These are phyloP conservation scores for Ramphastos sulfuratus DNA, from an alignment of 2,113 vertebrate genomes.

Conservation along the genomic window DNA sequence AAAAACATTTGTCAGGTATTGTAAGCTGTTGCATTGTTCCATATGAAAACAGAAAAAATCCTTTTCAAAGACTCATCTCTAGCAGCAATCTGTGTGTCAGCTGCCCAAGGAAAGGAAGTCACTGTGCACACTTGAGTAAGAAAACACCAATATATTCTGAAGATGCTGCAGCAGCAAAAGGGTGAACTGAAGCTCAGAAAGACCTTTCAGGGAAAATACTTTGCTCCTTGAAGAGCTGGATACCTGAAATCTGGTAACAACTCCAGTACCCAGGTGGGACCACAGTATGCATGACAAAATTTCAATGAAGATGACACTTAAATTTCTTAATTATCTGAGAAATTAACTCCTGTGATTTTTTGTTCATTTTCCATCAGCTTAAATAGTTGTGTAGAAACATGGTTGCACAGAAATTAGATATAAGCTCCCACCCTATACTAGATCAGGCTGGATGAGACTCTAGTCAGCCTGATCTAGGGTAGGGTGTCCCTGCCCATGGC, in stretches of 20 bases:
- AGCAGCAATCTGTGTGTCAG: background rate
- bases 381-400: background rate
- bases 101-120: background rate
- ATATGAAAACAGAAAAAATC: background rate
- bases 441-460: too few relatives aligned
- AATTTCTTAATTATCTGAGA: background rate
- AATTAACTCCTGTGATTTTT: background rate
- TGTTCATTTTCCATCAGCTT: background rate
- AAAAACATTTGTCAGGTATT: background rate
- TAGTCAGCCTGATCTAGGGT: too few relatives aligned
- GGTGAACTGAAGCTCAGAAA: background rate
- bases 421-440: background rate
- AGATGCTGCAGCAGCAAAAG: background rate
- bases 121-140: background rate
- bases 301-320: background rate
- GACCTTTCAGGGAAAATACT: background rate
- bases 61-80: background rate
- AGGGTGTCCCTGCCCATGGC: too few relatives aligned
- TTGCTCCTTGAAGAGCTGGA: background rate
- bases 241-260: background rate
- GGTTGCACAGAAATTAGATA: background rate
- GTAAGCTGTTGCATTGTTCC: background rate
- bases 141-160: background rate
- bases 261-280: background rate
- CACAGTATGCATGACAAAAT: background rate